A percentile compares a stretch with the other conserved stretches of the same genome.
Conservation (phyloP, 2,888 invertebrate species). For the Aplocera efformata region DNA sequence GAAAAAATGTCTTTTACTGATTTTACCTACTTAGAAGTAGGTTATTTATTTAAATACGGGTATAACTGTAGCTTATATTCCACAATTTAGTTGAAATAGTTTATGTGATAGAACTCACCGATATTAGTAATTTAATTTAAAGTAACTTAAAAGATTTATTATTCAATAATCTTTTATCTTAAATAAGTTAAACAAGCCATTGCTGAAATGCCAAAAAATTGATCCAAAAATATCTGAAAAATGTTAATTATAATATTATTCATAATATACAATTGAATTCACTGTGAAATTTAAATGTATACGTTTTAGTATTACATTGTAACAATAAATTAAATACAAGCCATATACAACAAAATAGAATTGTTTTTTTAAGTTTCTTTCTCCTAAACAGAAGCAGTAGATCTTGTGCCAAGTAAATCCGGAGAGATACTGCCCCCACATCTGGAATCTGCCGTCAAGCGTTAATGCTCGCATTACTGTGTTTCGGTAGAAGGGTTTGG, state of each 20-base stretch:
- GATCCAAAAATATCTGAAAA: constrained; percentile 6
- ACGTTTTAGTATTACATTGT: constrained; percentile 74
- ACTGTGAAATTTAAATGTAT: constrained; percentile 48
- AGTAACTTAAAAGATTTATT: constrained; percentile 19
- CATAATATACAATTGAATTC: constrained; percentile 5
- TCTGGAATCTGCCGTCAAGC: no score
- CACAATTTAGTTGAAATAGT: constrained; percentile 19
- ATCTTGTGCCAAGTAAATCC: no score
- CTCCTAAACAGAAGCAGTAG: no score
- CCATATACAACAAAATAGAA: neutral
- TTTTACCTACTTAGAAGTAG: neutral
- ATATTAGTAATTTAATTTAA: constrained; percentile 14
- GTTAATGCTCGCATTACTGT: no score
- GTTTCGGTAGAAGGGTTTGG: no score
- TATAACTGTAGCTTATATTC: constrained; percentile 23
- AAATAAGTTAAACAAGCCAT: neutral
- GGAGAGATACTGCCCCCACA: no score
- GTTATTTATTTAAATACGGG: constrained; percentile 24
- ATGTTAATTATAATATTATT: neutral
- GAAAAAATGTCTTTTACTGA: no score
- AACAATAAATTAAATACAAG: constrained; percentile 28
- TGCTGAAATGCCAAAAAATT: constrained; percentile 6
- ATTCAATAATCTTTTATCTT: constrained; percentile 1
- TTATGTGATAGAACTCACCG: constrained; percentile 32
- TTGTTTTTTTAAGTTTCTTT: no score